Conservation (phyloP, 2,888 invertebrate species). For the Julus scandinavius region DNA sequence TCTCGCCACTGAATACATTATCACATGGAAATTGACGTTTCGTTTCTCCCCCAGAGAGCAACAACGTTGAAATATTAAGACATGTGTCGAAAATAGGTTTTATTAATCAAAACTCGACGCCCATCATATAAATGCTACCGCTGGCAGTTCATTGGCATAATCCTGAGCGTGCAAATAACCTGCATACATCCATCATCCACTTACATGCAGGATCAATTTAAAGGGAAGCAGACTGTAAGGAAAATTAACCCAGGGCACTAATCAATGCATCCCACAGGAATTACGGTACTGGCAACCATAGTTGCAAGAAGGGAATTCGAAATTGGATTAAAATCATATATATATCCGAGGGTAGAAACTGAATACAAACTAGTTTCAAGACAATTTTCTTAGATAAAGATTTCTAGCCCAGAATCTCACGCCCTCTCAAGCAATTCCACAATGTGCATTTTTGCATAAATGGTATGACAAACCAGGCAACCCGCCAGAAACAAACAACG, state of each 20-base stretch:
- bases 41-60: background rate
- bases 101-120: conserved; percentile 3
- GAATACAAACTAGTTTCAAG: background rate
- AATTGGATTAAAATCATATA: conserved; percentile 26
- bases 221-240: background rate
- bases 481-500: too few relatives aligned
- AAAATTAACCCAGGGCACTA: conserved; percentile 20
- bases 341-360: background rate
- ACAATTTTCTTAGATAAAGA: background rate
- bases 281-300: background rate
- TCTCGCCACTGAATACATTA: background rate
- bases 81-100: conserved; percentile 33
- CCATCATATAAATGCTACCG: conserved; percentile 26
- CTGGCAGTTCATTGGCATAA: conserved; percentile 4
- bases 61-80: conserved; percentile 13
- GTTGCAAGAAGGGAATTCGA: background rate
- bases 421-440: too few relatives aligned
- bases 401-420: background rate
- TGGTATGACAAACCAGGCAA: too few relatives aligned
- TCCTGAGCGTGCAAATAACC: conserved; percentile 7
- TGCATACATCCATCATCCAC: background rate
- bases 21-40: background rate
- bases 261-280: background rate
- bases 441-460: too few relatives aligned
- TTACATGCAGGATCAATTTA: conserved; percentile 7